Evolutionary conservation across 92 coral and sea anemone species (phyloP).

Genomic region (Blastomussa wellsi): DNA sequence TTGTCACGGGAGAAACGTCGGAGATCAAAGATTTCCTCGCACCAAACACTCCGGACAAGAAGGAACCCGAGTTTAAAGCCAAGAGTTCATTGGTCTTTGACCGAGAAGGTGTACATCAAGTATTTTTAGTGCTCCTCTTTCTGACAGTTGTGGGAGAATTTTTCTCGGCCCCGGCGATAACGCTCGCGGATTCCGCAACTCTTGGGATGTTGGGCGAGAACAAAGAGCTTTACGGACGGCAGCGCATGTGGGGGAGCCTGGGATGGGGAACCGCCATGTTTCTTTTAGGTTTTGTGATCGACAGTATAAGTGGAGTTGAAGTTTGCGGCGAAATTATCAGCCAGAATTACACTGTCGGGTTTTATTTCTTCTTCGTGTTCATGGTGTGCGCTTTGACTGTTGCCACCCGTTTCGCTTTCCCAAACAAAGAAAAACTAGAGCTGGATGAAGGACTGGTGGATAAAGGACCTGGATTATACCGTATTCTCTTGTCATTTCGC

Average conservation of each 20-base stretch:
- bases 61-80: constrained; percentile 89
- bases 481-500: constrained; percentile 77
- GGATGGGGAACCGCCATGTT: constrained; percentile 99
- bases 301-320: constrained; percentile 91
- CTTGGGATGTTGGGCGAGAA: constrained; percentile 95
- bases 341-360: constrained; percentile 94
- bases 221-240: constrained; percentile 94
- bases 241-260: constrained; percentile 96
- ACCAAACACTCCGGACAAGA: constrained; percentile 89
- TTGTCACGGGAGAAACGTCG: constrained; percentile 82
- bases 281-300: constrained; percentile 90
- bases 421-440: constrained; percentile 60
- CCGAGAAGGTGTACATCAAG: constrained; percentile 96
- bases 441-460: constrained; percentile 23
- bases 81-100: constrained; percentile 97
- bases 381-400: constrained; percentile 94
- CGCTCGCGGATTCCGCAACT: constrained; percentile 97
- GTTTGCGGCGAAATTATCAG: constrained; percentile 97
- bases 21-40: constrained; percentile 86
- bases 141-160: constrained; percentile 93
- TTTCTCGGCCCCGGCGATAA: constrained; percentile 98
- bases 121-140: constrained; percentile 90
- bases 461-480: constrained; percentile 61
- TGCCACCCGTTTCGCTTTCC: constrained; percentile 94
- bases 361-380: constrained; percentile 94